A percentile compares a stretch with the other conserved stretches of the same genome.
Conservation (phyloP, 2,888 invertebrate genomes). For the Lomographa bimaculata region DNA sequence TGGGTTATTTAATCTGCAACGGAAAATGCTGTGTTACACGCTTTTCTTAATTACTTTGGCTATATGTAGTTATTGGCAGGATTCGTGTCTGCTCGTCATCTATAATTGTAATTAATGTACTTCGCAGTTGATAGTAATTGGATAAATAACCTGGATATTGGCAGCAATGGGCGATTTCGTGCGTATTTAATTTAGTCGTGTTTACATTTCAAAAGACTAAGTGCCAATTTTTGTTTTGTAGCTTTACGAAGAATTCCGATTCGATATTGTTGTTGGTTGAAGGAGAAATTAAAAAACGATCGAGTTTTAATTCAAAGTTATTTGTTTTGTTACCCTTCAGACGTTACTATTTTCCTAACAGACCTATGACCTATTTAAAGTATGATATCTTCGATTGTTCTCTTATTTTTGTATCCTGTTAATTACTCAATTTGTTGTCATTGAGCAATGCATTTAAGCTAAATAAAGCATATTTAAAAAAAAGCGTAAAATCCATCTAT, state of each 20-base stretch:
- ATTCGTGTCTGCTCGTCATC: slow-evolving; percentile 2
- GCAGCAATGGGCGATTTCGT: slow-evolving; percentile 1
- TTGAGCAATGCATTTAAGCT: not conserved
- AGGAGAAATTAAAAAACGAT: too few species aligned
- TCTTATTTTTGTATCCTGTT: too few species aligned
- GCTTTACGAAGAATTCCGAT: too few species aligned
- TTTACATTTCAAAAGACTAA: not conserved
- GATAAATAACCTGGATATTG: slow-evolving; percentile 5
- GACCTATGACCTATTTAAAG: too few species aligned
- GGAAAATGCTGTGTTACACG: slow-evolving; percentile 12
- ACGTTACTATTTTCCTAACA: too few species aligned
- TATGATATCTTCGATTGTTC: too few species aligned
- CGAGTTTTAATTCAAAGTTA: too few species aligned
- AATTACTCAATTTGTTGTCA: slow-evolving; percentile 1
- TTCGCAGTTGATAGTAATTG: not conserved
- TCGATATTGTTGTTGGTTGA: too few species aligned
- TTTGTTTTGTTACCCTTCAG: too few species aligned
- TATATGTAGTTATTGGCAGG: slow-evolving; percentile 12
- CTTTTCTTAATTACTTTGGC: slow-evolving; percentile 7
- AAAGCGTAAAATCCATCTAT: slow-evolving; percentile 5
- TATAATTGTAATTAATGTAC: not conserved
- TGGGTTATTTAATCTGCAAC: slow-evolving; percentile 78
- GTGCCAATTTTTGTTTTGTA: too few species aligned
- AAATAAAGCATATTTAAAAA: not conserved
- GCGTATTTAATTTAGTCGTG: not conserved